Evolutionary conservation across 2,888 invertebrate genomes (phyloP), one percentile per base, ranked within the genome.

Genomic region (Zygogramma bicolorata): DNA sequence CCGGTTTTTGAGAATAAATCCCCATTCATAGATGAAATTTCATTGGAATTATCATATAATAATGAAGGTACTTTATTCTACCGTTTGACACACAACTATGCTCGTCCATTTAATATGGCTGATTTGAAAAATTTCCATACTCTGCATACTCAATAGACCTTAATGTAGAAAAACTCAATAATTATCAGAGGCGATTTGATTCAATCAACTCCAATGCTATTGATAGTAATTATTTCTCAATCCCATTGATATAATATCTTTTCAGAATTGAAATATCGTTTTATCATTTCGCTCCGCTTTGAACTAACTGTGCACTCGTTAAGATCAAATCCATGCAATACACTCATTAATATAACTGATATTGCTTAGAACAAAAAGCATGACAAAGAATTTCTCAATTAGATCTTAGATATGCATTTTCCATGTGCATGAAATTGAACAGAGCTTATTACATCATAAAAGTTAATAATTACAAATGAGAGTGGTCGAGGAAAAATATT

Each of bases 321-420:
- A 4, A 53, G 25, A 53, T 53, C 25, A 20, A 15, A 53, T 53
- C 22, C 22, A 5, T 5, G 25, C 53, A n/a, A n/a, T n/a, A 25
- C 25, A 53, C 22, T 53, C 25, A 53, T 53, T 53, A 53, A 53
- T 53, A 53, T 53, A 53, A 22, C 53, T 25, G 53, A 53, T 53
- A 53, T 1, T 53, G 25, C 25, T 53, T 10, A n/a, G n/a, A 25
- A 53, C 53, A 53, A 53, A 53, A 53, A 53, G 53, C 53, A 53
- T n/a, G 53, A 53, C 53, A 53, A 53, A 53, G 53, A 53, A 53
- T 53, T 53, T 53, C 53, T 25, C 53, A 53, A 53, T 53, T 13
- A 53, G 53, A 53, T 53, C 22, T 53, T 5, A 53, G 53, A 53
- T 53, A 53, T 10, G 25, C 53, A 53, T 53, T 53, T 25, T 25